Evolutionary conservation across 2,113 vertebrate species (phyloP).

Genomic region (Myiagra hebetior): DNA sequence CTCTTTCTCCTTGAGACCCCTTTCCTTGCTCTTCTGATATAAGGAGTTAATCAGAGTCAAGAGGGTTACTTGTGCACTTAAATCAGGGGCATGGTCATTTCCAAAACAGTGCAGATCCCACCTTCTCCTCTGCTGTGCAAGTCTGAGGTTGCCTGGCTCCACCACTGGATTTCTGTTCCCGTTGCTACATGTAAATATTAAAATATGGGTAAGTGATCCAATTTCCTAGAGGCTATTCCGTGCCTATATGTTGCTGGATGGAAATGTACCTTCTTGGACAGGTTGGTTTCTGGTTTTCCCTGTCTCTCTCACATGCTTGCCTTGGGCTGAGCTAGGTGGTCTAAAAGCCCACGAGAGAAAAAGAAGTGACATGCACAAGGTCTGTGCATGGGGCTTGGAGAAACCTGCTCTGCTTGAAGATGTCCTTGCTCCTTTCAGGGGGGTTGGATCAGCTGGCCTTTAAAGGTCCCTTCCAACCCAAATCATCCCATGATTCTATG

Average conservation of each 20-base stretch:
- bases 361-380: neutral
- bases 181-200: neutral
- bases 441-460: neutral
- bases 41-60: neutral
- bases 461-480: neutral
- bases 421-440: neutral
- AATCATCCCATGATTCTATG: neutral
- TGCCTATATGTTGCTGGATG: neutral
- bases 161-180: neutral
- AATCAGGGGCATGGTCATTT: neutral
- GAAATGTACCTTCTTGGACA: neutral
- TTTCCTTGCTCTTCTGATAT: neutral
- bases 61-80: neutral
- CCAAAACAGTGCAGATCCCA: neutral
- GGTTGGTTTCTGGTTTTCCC: neutral
- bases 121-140: neutral
- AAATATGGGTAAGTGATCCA: neutral
- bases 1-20: neutral
- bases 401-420: neutral
- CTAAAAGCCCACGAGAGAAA: neutral
- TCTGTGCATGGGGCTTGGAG: fast-evolving
- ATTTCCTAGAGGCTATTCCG: neutral
- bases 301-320: neutral
- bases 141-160: neutral
- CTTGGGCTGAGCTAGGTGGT: neutral